Conservation (phyloP, 2,797 vertebrate species). For the Poecilia picta region DNA sequence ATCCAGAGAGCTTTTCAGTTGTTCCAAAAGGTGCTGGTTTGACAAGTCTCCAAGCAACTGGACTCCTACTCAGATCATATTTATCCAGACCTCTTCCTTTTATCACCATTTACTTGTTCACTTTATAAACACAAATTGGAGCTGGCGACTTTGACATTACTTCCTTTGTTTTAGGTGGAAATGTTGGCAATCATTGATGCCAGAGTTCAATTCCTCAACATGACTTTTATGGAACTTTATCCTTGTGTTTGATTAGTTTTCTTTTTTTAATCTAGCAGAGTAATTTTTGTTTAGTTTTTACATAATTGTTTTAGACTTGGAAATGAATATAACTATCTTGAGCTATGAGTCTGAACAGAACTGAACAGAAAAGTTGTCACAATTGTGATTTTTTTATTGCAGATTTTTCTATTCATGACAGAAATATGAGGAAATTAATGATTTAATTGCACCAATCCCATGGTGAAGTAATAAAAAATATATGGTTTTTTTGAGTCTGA, state of each 20-base stretch:
- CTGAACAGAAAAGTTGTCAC: background rate
- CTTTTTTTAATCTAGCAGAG: background rate
- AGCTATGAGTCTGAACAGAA: background rate
- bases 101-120: background rate
- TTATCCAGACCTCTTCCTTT: background rate
- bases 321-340: background rate
- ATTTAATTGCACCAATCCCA: conserved; percentile 59
- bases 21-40: background rate
- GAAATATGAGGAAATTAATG: conserved; percentile 53
- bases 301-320: background rate
- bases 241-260: background rate
- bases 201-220: background rate
- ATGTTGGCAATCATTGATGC: background rate
- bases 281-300: background rate
- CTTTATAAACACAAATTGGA: background rate
- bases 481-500: conserved; percentile 57
- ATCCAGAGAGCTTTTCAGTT: background rate
- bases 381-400: background rate
- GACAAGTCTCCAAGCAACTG: background rate
- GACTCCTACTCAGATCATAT: background rate
- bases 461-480: conserved; percentile 54
- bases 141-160: background rate
- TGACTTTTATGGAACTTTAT: background rate
- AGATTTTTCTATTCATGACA: background rate
- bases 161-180: background rate